A percentile compares a stretch with the other conserved stretches of the same genome.
These are phyloP conservation scores for Drosophila vallismaia DNA, from an alignment of 2,888 invertebrate species.

Conservation along the genomic window DNA sequence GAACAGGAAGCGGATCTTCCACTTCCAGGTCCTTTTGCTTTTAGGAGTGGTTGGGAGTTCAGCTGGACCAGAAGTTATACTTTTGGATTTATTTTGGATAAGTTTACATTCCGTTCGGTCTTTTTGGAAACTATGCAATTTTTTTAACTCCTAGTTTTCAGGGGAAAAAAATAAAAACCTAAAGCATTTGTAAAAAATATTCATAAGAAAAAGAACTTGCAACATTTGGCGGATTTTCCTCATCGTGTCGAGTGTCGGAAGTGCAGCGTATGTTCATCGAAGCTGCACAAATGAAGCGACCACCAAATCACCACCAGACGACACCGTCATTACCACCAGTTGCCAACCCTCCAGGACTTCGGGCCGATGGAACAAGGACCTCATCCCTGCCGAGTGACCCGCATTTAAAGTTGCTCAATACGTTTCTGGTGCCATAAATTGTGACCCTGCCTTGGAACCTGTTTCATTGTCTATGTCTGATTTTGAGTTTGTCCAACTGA, in stretches of 20 bases:
- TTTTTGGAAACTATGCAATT: no score
- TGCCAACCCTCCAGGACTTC: conserved; percentile 37
- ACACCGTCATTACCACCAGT: conserved; percentile 68
- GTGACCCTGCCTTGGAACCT: conserved; percentile 60
- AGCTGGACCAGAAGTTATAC: no score
- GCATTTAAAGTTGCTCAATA: conserved; percentile 82
- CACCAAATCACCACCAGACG: conserved; percentile 78
- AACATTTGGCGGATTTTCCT: conserved; percentile 52
- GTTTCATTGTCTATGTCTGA: conserved; percentile 46
- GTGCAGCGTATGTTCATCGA: conserved; percentile 82
- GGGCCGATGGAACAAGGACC: not conserved
- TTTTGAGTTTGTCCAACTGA: conserved; percentile 11
- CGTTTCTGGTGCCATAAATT: conserved; percentile 82
- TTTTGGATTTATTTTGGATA: no score
- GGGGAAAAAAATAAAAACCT: not conserved
- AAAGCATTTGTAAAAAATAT: conserved; percentile 58
- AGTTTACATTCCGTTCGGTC: no score
- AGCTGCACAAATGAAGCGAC: conserved; percentile 81
- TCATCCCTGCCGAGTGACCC: conserved; percentile 59
- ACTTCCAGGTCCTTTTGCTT: conserved; percentile 37
- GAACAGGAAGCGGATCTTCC: conserved; percentile 43
- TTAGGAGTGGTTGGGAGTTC: not conserved
- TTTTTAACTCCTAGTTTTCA: not conserved
- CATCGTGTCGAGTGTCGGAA: conserved; percentile 51
- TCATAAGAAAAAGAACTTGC: conserved; percentile 55